Base-by-base conservation (phyloP, 2,888 invertebrate species). In the Danaus chrysippus region DNA sequence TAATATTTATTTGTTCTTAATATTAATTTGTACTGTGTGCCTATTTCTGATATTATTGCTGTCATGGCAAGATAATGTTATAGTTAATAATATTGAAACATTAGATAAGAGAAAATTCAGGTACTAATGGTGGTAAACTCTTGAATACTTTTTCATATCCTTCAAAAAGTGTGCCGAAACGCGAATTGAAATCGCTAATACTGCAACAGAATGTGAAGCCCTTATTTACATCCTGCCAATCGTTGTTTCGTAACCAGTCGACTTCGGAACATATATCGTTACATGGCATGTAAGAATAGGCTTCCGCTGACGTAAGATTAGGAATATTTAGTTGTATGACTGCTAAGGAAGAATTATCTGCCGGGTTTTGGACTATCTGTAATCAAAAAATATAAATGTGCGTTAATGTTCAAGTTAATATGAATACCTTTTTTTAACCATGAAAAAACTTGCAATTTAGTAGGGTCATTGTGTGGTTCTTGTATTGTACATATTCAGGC, bases 261-360 rank as follows among this genome's bases (percentile, higher is more conserved):
- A 76, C 71, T 0, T 66, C 10, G 2, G 68, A 15, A 62, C 85
- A 86, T 1, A 84, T 73, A 49, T 87, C 82, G 1, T 10, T 58
- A 63, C 87, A 87, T 0, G 71, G 69, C 3, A 77, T 66, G n/a
- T 79, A 67, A 0, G 52, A 12, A 0, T 10, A 2, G 0, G 69
- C 75, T 0, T 81, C 73, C 0, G 54, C 2, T 9, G 52, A 8
- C 0, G 62, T 66, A 44, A 85, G 58, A 13, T 81, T 77, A 0
- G 85, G 84, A 41, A 80, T 68, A 61, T 86, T 86, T 1, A 86
- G 64, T 65, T 86, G 83, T 9, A 87, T 68, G 12, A 87, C 78
- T 0, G 79, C 86, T 0, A 87, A 54, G 0, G 83, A 79, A 9
- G 75, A 61, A 3, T 59, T 41, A 0, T 73, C 69, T 11, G 12